Percentiles rank a stretch among this genome's conserved stretches.
Evolutionary conservation across 2,888 invertebrate species (phyloP).

Genomic region (Pandemis corylana): DNA sequence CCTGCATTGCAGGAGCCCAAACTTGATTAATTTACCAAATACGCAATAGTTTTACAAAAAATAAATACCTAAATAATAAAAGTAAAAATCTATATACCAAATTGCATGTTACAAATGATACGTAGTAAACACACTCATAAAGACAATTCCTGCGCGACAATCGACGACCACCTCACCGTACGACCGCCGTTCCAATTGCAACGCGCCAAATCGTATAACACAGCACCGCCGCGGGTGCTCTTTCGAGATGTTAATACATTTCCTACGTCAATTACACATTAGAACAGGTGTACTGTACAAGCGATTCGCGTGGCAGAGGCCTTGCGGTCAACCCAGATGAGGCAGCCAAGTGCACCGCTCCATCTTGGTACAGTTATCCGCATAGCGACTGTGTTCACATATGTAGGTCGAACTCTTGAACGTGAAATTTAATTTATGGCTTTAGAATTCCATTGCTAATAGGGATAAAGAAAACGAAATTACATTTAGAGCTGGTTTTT

Average conservation of each 20-base stretch:
- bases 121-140: not conserved
- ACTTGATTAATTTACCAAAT: too few species aligned
- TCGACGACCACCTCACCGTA: not conserved
- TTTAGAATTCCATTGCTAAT: conserved; percentile 68
- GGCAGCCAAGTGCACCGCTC: conserved; percentile 52
- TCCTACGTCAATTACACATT: conserved; percentile 33
- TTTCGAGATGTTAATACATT: conserved; percentile 17
- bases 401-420: conserved; percentile 75
- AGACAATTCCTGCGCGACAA: not conserved
- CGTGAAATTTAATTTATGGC: conserved; percentile 75
- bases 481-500: too few species aligned
- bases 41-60: too few species aligned
- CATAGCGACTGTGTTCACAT: conserved; percentile 68
- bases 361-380: conserved; percentile 75
- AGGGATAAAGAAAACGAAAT: too few species aligned
- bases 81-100: too few species aligned
- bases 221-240: not conserved
- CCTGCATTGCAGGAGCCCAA: too few species aligned
- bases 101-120: not conserved
- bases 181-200: not conserved
- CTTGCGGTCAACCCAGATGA: conserved; percentile 76
- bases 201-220: conserved; percentile 1
- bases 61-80: too few species aligned
- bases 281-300: conserved; percentile 51
- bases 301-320: conserved; percentile 48